Conservation (phyloP, 2,797 vertebrate species). For the Esox lucius region DNA sequence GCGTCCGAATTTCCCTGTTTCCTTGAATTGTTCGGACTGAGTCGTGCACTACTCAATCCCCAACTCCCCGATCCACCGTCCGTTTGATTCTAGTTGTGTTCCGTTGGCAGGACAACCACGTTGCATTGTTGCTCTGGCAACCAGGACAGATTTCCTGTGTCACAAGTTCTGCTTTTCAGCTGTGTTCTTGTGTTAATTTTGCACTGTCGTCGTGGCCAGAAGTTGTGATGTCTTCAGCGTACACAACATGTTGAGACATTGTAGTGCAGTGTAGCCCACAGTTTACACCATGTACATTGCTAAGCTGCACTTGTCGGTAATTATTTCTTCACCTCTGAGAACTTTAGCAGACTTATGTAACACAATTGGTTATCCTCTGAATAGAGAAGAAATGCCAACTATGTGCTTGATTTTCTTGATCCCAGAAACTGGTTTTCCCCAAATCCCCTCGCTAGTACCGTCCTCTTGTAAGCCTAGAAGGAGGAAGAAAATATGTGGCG, state of each 20-base stretch:
- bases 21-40: not conserved
- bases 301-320: not conserved
- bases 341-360: conserved; percentile 11
- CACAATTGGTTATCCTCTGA: conserved; percentile 4
- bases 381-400: not conserved
- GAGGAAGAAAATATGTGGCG: not conserved
- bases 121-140: not conserved
- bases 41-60: not conserved
- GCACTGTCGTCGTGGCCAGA: not conserved
- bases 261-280: not conserved
- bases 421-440: not conserved
- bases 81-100: not conserved
- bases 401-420: conserved; percentile 7
- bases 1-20: conserved; percentile 3
- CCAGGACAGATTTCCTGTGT: not conserved
- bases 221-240: not conserved
- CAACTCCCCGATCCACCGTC: too few relatives aligned
- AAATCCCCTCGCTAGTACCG: not conserved
- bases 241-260: not conserved
- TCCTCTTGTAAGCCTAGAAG: not conserved
- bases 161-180: not conserved
- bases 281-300: not conserved
- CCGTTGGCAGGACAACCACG: not conserved
- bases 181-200: not conserved
- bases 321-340: conserved; percentile 9